Percentiles rank a stretch among this genome's conserved stretches.
These are phyloP conservation scores for Verasper variegatus DNA, from an alignment of 2,113 vertebrate species.

Conservation along the genomic window DNA sequence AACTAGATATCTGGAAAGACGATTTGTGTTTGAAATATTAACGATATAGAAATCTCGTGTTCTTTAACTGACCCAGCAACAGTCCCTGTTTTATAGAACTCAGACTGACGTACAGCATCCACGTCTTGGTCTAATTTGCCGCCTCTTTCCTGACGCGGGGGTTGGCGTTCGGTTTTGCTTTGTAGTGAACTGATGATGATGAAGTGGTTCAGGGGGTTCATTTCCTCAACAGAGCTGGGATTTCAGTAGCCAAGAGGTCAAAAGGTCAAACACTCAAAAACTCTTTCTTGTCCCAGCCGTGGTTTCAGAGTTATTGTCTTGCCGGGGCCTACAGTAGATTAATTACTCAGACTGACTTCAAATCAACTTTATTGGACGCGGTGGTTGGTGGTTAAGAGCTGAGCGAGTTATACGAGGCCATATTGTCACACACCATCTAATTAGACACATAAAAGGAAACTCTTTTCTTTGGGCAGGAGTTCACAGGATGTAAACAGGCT, in stretches of 20 bases:
- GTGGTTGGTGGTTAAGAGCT: constrained; percentile 54
- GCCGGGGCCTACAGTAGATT: constrained; percentile 14
- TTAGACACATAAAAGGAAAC: constrained; percentile 69
- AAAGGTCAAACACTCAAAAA: constrained; percentile 54
- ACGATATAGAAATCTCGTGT: not conserved
- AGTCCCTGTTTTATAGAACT: too few relatives aligned
- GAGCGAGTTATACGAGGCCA: constrained; percentile 55
- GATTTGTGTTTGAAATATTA: constrained; percentile 9
- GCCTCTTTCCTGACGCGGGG: constrained; percentile 14
- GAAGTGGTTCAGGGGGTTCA: constrained; percentile 43
- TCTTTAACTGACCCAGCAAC: constrained; percentile 1
- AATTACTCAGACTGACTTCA: constrained; percentile 46
- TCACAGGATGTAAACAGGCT: constrained; percentile 75
- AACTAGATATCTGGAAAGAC: not conserved
- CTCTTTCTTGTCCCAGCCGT: constrained; percentile 13
- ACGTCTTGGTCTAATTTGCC: constrained; percentile 26
- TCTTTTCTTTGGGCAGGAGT: constrained; percentile 60
- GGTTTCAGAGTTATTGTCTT: constrained; percentile 55
- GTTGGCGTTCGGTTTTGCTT: constrained; percentile 25
- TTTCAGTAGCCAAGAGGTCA: constrained; percentile 49
- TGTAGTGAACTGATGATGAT: constrained; percentile 60
- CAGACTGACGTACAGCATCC: too few relatives aligned
- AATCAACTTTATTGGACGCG: constrained; percentile 46
- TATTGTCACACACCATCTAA: constrained; percentile 71
- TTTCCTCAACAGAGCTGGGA: constrained; percentile 54